These are phyloP conservation scores for Phymanthus crucifer DNA, from an alignment of 92 coral and sea anemone genomes.

Conservation along the genomic window DNA sequence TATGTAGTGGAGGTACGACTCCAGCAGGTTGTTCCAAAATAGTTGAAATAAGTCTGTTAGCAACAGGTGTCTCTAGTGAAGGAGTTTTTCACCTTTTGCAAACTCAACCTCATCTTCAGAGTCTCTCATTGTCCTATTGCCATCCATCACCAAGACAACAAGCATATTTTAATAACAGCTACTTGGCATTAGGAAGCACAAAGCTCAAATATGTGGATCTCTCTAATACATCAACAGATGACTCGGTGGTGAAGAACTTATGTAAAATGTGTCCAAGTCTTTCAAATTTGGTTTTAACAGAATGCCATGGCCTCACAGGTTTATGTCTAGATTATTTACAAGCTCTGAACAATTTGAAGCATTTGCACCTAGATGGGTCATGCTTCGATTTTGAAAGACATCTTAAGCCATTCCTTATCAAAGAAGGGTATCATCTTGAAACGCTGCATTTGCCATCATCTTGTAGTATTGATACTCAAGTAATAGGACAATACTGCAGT, in stretches of 20 bases:
- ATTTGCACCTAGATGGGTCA: slow-evolving; percentile 43
- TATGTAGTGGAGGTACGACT: slow-evolving; percentile 27
- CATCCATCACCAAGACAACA: neutral
- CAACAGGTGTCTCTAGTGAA: slow-evolving; percentile 59
- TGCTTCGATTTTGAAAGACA: slow-evolving; percentile 38
- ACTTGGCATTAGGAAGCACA: slow-evolving; percentile 19
- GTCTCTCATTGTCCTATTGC: slow-evolving; percentile 52
- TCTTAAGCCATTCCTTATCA: slow-evolving; percentile 48
- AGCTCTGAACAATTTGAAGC: slow-evolving; percentile 37
- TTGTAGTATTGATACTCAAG: slow-evolving; percentile 38
- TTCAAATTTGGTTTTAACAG: slow-evolving; percentile 41
- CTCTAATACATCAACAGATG: slow-evolving; percentile 47
- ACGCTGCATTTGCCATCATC: slow-evolving; percentile 44
- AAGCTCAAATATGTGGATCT: slow-evolving; percentile 51
- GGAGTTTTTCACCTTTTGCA: slow-evolving; percentile 49
- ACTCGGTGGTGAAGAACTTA: slow-evolving; percentile 30
- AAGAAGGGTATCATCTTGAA: slow-evolving; percentile 47
- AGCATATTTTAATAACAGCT: slow-evolving; percentile 13
- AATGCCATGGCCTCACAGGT: slow-evolving; percentile 44
- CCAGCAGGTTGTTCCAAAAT: slow-evolving; percentile 40
- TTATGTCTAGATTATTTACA: slow-evolving; percentile 37
- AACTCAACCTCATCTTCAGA: slow-evolving; percentile 51
- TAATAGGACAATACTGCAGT: slow-evolving; percentile 51
- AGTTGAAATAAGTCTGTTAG: slow-evolving; percentile 60
- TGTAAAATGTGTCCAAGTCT: slow-evolving; percentile 56